phyloP scores from a whole-genome alignment of 2,797 vertebrate genomes.

The Arnoldichthys spilopterus region DNA sequence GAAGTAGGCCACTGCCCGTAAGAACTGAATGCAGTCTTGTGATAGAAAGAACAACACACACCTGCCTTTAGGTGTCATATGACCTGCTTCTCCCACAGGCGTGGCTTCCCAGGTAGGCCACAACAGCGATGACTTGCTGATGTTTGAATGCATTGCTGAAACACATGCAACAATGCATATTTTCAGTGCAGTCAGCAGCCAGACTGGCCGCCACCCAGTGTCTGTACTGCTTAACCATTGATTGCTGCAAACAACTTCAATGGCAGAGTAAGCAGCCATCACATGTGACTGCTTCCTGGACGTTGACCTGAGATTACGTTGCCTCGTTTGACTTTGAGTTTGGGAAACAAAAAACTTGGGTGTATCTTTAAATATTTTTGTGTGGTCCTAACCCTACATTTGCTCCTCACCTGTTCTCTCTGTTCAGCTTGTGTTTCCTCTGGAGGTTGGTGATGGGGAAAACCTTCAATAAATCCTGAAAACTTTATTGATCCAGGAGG shows the following conservation, averaged over 20 bases:
- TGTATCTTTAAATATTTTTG: too few relatives aligned
- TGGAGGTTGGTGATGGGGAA: too few relatives aligned
- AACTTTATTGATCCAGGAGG: too few relatives aligned
- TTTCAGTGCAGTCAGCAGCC: neutral
- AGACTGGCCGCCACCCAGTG: neutral
- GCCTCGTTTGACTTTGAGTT: neutral
- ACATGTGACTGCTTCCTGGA: neutral
- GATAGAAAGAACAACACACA: conserved; percentile 24
- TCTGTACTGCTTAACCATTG: neutral
- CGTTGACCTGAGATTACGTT: neutral
- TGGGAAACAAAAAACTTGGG: too few relatives aligned
- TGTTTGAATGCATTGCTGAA: neutral
- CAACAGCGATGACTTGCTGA: neutral
- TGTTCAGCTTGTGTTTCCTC: too few relatives aligned
- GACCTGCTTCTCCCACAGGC: neutral
- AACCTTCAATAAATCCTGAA: too few relatives aligned
- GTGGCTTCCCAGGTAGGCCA: neutral
- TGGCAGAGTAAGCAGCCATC: conserved; percentile 1
- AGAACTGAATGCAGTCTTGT: neutral
- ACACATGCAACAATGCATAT: neutral
- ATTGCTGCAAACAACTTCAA: neutral
- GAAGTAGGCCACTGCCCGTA: neutral
- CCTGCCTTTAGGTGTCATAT: conserved; percentile 25
- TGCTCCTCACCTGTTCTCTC: too few relatives aligned
- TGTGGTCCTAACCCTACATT: too few relatives aligned